phyloP scores from a whole-genome alignment of 2,797 vertebrate genomes.

The Thunnus albacares region DNA sequence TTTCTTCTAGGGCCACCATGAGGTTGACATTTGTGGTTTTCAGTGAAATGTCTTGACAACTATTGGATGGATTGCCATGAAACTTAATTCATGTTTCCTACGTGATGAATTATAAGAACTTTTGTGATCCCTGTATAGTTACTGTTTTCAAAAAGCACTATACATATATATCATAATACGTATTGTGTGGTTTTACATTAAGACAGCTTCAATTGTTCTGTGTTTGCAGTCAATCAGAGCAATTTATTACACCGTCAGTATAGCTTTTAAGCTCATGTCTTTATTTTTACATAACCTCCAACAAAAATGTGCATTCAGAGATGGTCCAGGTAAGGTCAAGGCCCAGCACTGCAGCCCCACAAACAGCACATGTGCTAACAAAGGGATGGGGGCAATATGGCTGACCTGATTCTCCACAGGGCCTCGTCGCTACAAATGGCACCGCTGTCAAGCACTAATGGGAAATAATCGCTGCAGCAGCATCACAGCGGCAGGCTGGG shows the following conservation, averaged over 20 bases:
- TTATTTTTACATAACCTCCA: slow-evolving; percentile 37
- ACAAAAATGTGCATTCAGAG: not conserved
- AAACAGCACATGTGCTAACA: slow-evolving; percentile 17
- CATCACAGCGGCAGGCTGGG: slow-evolving; percentile 2
- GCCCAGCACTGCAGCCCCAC: not conserved
- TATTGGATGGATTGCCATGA: too few species aligned
- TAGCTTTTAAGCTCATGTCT: slow-evolving; percentile 1
- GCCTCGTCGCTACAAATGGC: slow-evolving; percentile 39
- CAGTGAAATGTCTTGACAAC: too few species aligned
- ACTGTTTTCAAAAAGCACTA: not conserved
- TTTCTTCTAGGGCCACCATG: too few species aligned
- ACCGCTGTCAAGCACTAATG: slow-evolving; percentile 66
- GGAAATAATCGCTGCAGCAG: slow-evolving; percentile 66
- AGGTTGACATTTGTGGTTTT: too few species aligned
- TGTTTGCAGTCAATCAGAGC: not conserved
- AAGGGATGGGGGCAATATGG: slow-evolving; percentile 1
- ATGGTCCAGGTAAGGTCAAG: not conserved
- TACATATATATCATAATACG: too few species aligned
- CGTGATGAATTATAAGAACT: too few species aligned
- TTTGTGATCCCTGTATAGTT: too few species aligned
- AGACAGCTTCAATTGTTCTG: not conserved
- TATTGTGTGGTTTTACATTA: too few species aligned
- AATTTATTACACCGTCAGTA: slow-evolving; percentile 4
- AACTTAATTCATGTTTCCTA: too few species aligned
- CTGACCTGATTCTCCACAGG: slow-evolving; percentile 53